Base-by-base conservation (phyloP, 2,797 vertebrate genomes). In the Decapterus maruadsi region DNA sequence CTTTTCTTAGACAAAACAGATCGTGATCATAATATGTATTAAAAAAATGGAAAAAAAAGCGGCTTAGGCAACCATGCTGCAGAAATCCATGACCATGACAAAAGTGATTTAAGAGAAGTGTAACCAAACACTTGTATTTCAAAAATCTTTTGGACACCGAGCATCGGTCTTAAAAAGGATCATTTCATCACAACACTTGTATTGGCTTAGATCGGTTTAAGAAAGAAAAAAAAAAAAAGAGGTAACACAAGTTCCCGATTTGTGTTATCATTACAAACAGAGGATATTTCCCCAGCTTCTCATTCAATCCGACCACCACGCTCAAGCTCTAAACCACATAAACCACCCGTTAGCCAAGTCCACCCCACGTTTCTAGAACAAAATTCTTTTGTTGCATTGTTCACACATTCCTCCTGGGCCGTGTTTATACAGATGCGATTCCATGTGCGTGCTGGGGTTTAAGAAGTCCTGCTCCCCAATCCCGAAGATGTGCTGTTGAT, bases 351-450 rank as follows among this genome's bases (percentile, higher is more conserved):
- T 76, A 87, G 89, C 88, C 83, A 84, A 90, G 85, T 85, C 83
- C 87, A 20, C 85, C 82, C 82, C 80, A 62, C 68, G 86, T 87
- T 89, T 92, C 80, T 50, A 82, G 93, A 95, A 92, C 90, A 93
- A 91, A 93, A 95, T 92, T 94, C 91, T 94, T 96, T 95, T 96
- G 96, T 96, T 96, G 96, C 96, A 95, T 95, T 96, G 95, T 94
- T 95, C 94, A 94, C 96, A 97, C 97, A 95, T 96, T 95, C 95
- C 94, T 91, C 77, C 72, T 60, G 11, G 95, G 95, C 95, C 95
- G 81, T 99, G 97, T 99, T 99, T 98, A 95, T 94, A 98, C 98
- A 99, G 98, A 99, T 99, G 98, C 94, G 91, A 95, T 95, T 93
- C 96, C 95, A 96, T 96, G 95, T 97, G 93, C 91, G 73, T 89